phyloP scores from a whole-genome alignment of 2,888 invertebrate species.

The Acanthosepion lycidas region DNA sequence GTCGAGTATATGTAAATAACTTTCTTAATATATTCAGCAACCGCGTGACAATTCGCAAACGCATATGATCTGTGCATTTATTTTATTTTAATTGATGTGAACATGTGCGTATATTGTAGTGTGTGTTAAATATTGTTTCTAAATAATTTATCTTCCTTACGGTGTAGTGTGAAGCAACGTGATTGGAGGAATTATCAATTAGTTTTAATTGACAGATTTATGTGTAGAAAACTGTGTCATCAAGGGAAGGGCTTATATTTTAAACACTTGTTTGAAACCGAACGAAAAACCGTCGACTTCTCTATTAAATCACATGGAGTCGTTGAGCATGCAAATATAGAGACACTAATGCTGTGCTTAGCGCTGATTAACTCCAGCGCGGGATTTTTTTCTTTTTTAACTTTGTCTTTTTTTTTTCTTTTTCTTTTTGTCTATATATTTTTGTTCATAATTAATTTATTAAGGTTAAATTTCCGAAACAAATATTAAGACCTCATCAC shows the following conservation, averaged over 20 bases:
- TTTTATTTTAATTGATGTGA: not conserved
- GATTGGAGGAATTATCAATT: not conserved
- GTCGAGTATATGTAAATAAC: no score
- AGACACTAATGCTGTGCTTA: not conserved
- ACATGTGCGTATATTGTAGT: not conserved
- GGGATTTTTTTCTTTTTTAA: no score
- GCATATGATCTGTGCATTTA: no score
- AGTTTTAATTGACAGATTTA: not conserved
- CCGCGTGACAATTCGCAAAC: no score
- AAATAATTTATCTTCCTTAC: not conserved
- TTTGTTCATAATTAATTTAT: no score
- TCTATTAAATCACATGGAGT: no score
- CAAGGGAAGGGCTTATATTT: not conserved
- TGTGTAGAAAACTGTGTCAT: not conserved
- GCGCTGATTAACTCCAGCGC: no score
- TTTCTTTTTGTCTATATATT: no score
- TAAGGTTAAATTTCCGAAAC: no score
- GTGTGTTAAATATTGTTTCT: not conserved
- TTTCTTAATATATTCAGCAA: no score
- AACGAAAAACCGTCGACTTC: not conserved
- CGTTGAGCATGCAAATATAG: not conserved
- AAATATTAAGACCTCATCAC: no score
- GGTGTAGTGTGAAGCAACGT: not conserved
- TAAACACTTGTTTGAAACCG: not conserved
- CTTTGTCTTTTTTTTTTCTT: no score